Evolutionary conservation across 1,140 invertebrate genomes (phyloP).

Genomic region (Pseudachorutes palmiensis): DNA sequence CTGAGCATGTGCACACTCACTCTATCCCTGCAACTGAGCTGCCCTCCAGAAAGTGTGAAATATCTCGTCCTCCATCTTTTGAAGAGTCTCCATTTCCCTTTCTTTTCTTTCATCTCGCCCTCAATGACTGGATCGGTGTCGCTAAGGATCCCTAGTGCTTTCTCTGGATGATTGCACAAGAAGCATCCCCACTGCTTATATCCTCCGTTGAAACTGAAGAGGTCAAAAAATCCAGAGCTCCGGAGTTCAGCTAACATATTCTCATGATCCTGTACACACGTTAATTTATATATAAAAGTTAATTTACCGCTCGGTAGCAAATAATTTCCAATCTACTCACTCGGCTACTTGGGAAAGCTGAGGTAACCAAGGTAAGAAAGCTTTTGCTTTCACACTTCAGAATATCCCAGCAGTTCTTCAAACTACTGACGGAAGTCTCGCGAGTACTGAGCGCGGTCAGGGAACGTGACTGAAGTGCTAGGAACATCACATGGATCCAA

Average conservation of each 20-base stretch:
- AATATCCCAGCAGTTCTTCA: conserved; percentile 88
- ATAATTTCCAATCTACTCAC: conserved; percentile 43
- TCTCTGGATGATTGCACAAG: conserved; percentile 82
- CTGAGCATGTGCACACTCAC: neutral
- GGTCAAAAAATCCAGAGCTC: conserved; percentile 80
- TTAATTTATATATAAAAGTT: conserved; percentile 5
- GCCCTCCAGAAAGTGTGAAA: conserved; percentile 83
- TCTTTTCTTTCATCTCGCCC: conserved; percentile 90
- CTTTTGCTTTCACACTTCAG: conserved; percentile 79
- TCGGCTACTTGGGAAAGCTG: conserved; percentile 79
- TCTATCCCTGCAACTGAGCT: conserved; percentile 47
- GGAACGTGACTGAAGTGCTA: conserved; percentile 75
- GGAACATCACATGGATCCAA: conserved; percentile 93
- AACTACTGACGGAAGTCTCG: conserved; percentile 69
- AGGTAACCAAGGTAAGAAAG: conserved; percentile 83
- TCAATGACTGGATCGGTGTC: conserved; percentile 64
- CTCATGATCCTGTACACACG: conserved; percentile 63
- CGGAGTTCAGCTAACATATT: conserved; percentile 72
- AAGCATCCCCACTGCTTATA: conserved; percentile 71
- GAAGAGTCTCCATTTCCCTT: conserved; percentile 83
- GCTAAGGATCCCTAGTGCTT: conserved; percentile 68
- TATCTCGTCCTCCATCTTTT: conserved; percentile 83
- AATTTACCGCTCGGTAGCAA: neutral
- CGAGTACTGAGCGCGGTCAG: conserved; percentile 69
- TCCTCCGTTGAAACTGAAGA: conserved; percentile 67